A percentile compares a stretch with the other conserved stretches of the same genome.
phyloP scores from a whole-genome alignment of 1,140 invertebrate species.

The Hyles vespertilio region DNA sequence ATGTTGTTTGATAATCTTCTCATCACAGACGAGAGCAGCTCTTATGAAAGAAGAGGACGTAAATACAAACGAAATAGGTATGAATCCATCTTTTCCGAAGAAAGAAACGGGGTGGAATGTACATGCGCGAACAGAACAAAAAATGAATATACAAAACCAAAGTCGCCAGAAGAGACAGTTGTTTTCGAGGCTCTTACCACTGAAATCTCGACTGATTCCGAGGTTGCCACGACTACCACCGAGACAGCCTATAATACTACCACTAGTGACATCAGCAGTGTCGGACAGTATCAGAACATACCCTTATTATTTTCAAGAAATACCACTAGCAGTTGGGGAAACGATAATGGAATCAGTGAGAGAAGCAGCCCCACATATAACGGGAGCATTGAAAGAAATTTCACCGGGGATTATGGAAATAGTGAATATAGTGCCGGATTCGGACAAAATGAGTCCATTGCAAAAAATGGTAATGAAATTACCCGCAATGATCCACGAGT shows the following conservation, averaged over 20 bases:
- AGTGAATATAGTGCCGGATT: constrained; percentile 54
- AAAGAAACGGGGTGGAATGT: constrained; percentile 29
- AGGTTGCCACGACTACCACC: constrained; percentile 47
- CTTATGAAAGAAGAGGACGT: constrained; percentile 24
- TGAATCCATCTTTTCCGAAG: constrained; percentile 15
- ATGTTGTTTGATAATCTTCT: constrained; percentile 64
- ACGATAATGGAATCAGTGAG: constrained; percentile 62
- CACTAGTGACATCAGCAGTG: constrained; percentile 57
- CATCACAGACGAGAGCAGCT: constrained; percentile 37
- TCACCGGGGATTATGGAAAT: constrained; percentile 64
- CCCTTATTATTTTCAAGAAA: constrained; percentile 67
- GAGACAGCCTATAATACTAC: constrained; percentile 53
- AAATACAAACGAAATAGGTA: constrained; percentile 35
- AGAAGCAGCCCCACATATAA: constrained; percentile 62
- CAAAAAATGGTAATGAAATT: constrained; percentile 57
- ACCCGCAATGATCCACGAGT: constrained; percentile 57
- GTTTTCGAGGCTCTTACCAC: constrained; percentile 40
- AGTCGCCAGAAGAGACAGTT: constrained; percentile 54
- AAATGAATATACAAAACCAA: constrained; percentile 18
- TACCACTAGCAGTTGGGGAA: constrained; percentile 61
- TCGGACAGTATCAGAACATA: constrained; percentile 66
- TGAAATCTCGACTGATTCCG: constrained; percentile 33
- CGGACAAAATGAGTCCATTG: constrained; percentile 41
- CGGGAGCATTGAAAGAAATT: constrained; percentile 58
- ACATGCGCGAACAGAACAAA: constrained; percentile 31